Evolutionary conservation across 2,888 invertebrate species (phyloP).

Genomic region (Tetragnatha montana): DNA sequence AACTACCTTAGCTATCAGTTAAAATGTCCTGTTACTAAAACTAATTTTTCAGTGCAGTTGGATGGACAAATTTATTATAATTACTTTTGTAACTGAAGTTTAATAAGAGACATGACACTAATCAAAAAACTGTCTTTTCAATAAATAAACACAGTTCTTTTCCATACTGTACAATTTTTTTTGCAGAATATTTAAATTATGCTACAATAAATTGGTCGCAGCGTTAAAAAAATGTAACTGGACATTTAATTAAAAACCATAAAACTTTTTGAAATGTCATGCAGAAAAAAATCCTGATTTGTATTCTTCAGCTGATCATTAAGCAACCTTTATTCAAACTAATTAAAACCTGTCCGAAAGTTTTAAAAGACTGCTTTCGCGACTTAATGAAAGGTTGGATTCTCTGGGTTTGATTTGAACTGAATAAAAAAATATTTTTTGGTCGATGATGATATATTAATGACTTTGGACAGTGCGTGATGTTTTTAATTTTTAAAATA

Average conservation of each 20-base stretch:
- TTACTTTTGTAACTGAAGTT: no score
- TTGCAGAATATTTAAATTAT: constrained; percentile 30
- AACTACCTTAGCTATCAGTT: no score
- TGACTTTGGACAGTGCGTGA: no score
- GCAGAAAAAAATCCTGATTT: not conserved
- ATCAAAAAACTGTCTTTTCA: no score
- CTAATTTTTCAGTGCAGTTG: no score
- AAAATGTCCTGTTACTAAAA: no score
- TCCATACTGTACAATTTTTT: not conserved
- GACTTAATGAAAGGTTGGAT: not conserved
- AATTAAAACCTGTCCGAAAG: constrained; percentile 47
- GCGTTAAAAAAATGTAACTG: not conserved
- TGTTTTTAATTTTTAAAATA: no score
- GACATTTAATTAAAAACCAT: constrained; percentile 52
- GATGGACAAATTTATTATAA: no score
- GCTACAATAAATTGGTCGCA: constrained; percentile 34
- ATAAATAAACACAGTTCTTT: not conserved
- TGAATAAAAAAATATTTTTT: no score
- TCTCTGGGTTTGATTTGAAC: not conserved
- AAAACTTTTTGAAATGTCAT: constrained; percentile 32
- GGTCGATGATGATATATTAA: no score
- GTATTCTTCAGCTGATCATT: not conserved
- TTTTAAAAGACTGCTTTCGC: constrained; percentile 38
- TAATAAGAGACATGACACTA: no score
- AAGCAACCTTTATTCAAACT: not conserved